Conservation (phyloP, 1,140 invertebrate species). For the Rhysida immarginata region DNA sequence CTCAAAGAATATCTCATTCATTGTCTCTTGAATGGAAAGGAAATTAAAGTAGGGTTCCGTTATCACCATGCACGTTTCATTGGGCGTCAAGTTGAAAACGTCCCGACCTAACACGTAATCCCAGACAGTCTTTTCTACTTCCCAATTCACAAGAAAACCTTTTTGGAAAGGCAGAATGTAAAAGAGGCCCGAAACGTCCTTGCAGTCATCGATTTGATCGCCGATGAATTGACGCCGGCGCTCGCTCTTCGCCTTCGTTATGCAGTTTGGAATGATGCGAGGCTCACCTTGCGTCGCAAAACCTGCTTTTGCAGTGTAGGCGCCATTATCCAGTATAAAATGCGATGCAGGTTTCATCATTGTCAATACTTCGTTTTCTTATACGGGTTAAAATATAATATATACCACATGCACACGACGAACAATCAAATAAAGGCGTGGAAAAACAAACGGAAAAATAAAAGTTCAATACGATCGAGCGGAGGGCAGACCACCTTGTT, state of each 20-base stretch:
- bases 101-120: slow-evolving; percentile 88
- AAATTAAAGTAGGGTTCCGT: slow-evolving; percentile 96
- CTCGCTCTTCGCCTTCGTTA: slow-evolving; percentile 96
- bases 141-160: slow-evolving; percentile 90
- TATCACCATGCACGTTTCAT: slow-evolving; percentile 55
- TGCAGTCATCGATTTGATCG: slow-evolving; percentile 85
- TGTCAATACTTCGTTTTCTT: too few relatives aligned
- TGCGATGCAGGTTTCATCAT: too few relatives aligned
- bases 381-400: too few relatives aligned
- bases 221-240: slow-evolving; percentile 81
- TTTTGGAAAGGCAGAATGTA: slow-evolving; percentile 91
- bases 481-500: too few relatives aligned
- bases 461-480: too few relatives aligned
- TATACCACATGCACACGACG: too few relatives aligned
- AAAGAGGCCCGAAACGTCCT: slow-evolving; percentile 85
- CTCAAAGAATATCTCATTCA: slow-evolving; percentile 93
- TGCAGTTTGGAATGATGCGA: slow-evolving; percentile 77
- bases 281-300: slow-evolving; percentile 26
- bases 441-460: too few relatives aligned
- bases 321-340: slow-evolving; percentile 30
- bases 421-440: too few relatives aligned
- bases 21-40: slow-evolving; percentile 74
- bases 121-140: slow-evolving; percentile 90
- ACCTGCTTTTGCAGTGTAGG: slow-evolving; percentile 28
- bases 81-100: slow-evolving; percentile 49